Conservation (phyloP, 2,113 vertebrate species). For the Xiphophorus hellerii region DNA sequence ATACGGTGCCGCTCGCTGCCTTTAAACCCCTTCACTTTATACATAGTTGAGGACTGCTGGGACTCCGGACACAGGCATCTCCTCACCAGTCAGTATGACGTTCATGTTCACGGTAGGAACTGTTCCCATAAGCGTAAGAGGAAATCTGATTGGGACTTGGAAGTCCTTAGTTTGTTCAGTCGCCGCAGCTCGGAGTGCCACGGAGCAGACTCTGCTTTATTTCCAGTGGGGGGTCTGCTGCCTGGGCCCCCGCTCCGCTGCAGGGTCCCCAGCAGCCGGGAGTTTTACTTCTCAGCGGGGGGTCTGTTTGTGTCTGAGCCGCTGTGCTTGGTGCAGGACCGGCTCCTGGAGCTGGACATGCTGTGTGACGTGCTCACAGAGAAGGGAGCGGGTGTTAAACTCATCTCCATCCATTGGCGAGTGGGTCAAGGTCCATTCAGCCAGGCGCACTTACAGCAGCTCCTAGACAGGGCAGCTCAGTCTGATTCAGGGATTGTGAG, state of each 20-base stretch:
- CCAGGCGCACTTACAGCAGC: conserved; percentile 62
- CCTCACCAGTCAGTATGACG: conserved; percentile 73
- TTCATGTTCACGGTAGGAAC: conserved; percentile 78
- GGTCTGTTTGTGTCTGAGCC: conserved; percentile 74
- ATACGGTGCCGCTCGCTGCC: conserved; percentile 66
- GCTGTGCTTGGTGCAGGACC: conserved; percentile 74
- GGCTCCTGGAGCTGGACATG: conserved; percentile 67
- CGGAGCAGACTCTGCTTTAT: conserved; percentile 60
- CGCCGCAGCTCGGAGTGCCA: conserved; percentile 59
- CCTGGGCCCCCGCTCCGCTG: conserved; percentile 64
- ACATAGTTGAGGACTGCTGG: conserved; percentile 73
- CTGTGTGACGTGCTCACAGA: conserved; percentile 66
- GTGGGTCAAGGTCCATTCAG: conserved; percentile 74
- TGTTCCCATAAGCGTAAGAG: conserved; percentile 69
- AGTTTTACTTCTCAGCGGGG: conserved; percentile 74
- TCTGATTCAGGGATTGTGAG: conserved; percentile 61
- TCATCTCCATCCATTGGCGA: conserved; percentile 73
- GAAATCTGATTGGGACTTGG: conserved; percentile 74
- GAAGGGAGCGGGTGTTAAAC: conserved; percentile 4
- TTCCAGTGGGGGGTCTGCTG: conserved; percentile 71
- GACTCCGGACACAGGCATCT: conserved; percentile 71
- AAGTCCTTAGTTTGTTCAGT: conserved; percentile 72
- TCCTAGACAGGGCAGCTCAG: conserved; percentile 65
- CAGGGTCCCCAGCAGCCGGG: conserved; percentile 56
- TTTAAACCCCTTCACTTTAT: conserved; percentile 77